Evolutionary conservation across 2,888 invertebrate species (phyloP).

Genomic region (Plutella xylostella): DNA sequence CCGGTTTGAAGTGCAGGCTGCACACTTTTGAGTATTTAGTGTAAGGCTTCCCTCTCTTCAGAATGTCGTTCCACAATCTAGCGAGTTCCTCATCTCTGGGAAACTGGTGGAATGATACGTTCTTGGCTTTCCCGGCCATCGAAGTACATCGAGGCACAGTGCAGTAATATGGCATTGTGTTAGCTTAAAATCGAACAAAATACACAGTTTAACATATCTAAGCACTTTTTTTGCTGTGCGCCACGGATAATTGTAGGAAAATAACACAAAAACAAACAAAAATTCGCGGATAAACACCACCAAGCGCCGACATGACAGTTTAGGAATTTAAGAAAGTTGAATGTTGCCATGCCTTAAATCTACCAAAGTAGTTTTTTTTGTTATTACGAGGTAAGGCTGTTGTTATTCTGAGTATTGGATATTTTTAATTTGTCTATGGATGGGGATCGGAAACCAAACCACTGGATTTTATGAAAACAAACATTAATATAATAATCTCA

Average conservation of each 20-base stretch:
- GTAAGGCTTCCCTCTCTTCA: constrained; percentile 61
- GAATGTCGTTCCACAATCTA: constrained; percentile 53
- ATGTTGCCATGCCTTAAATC: too few species aligned
- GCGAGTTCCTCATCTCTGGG: constrained; percentile 55
- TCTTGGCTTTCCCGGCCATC: constrained; percentile 62
- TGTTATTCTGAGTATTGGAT: too few species aligned
- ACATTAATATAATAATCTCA: too few species aligned
- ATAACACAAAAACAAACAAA: constrained; percentile 50
- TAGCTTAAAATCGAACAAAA: constrained; percentile 25
- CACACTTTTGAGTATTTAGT: constrained; percentile 66
- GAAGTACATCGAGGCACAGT: constrained; percentile 64
- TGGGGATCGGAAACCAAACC: too few species aligned
- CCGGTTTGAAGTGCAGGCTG: constrained; percentile 56
- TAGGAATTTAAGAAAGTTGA: constrained; percentile 22
- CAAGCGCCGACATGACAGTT: constrained; percentile 50
- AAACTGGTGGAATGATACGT: constrained; percentile 62
- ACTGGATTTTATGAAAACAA: too few species aligned
- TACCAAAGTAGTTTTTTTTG: too few species aligned
- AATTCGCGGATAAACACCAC: constrained; percentile 53
- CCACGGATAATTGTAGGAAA: constrained; percentile 9
- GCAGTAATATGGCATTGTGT: constrained; percentile 61
- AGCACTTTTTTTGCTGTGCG: constrained; percentile 11
- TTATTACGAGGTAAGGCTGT: too few species aligned
- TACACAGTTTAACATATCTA: constrained; percentile 37
- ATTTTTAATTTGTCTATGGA: too few species aligned